Evolutionary conservation across 1,140 invertebrate species (phyloP).

Genomic region (Muscidifurax raptorellus): DNA sequence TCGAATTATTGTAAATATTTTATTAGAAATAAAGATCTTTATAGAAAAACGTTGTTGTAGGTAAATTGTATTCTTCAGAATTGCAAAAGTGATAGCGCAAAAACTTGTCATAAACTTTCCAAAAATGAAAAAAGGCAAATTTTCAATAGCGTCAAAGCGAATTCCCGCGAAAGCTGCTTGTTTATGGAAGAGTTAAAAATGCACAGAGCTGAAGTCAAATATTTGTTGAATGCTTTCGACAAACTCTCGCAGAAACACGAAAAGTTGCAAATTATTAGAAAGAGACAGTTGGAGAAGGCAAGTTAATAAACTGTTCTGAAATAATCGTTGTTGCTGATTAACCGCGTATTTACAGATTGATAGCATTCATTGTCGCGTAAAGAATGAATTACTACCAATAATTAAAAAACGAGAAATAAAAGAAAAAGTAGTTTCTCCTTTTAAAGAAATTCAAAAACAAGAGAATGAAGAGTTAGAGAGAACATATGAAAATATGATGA

Average conservation of each 20-base stretch:
- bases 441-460: background rate
- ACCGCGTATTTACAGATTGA: slow-evolving; percentile 26
- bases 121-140: slow-evolving; percentile 36
- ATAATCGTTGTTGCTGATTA: background rate
- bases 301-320: slow-evolving; percentile 11
- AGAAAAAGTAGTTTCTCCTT: background rate
- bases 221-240: background rate
- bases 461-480: slow-evolving; percentile 29
- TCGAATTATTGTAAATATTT: background rate
- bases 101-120: background rate
- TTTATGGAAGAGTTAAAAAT: slow-evolving; percentile 38
- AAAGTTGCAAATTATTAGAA: background rate
- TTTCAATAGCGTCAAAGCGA: background rate
- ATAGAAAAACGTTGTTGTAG: slow-evolving; percentile 14
- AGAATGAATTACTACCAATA: background rate
- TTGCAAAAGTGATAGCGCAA: background rate
- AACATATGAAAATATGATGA: background rate
- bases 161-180: background rate
- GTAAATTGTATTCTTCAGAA: slow-evolving; percentile 3
- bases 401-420: background rate
- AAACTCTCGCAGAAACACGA: background rate
- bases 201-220: slow-evolving; percentile 37
- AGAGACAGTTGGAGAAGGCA: slow-evolving; percentile 28
- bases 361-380: background rate
- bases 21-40: background rate